phyloP scores from a whole-genome alignment of 2,888 invertebrate genomes.

The Andrena dorsata region DNA sequence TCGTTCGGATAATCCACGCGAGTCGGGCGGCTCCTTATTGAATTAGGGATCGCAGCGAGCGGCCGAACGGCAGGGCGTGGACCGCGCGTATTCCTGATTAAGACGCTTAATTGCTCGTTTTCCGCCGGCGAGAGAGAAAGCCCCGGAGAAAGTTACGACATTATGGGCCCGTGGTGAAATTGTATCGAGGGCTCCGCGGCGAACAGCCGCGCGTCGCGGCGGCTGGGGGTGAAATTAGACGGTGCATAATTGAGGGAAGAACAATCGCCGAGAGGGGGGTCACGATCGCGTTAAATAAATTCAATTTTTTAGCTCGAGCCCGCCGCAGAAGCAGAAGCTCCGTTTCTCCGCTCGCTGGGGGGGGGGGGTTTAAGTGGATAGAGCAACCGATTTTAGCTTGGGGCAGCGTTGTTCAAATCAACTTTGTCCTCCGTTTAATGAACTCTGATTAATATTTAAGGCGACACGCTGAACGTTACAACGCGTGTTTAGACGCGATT shows the following conservation, averaged over 20 bases:
- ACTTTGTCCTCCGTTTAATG: constrained; percentile 9
- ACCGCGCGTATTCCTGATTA: constrained; percentile 58
- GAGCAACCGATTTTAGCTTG: no score
- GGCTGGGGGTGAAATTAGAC: constrained; percentile 41
- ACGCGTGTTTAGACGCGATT: constrained; percentile 35
- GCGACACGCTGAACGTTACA: background rate
- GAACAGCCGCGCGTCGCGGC: constrained; percentile 2
- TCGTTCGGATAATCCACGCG: constrained; percentile 51
- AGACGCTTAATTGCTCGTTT: constrained; percentile 59
- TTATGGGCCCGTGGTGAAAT: constrained; percentile 32
- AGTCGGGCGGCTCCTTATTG: constrained; percentile 51
- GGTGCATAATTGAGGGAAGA: constrained; percentile 55
- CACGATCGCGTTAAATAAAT: constrained; percentile 35
- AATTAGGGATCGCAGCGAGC: constrained; percentile 62
- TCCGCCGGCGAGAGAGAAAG: constrained; percentile 27
- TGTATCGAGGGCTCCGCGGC: constrained; percentile 40
- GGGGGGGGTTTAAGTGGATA: no score
- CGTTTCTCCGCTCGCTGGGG: background rate
- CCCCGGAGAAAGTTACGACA: constrained; percentile 27
- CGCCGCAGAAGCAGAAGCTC: constrained; percentile 8
- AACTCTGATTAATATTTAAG: constrained; percentile 42
- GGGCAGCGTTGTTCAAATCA: no score
- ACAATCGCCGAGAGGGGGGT: constrained; percentile 10
- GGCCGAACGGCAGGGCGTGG: constrained; percentile 42
- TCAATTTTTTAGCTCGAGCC: constrained; percentile 2